Percentiles rank a stretch among this genome's conserved stretches.
phyloP scores from a whole-genome alignment of 1,140 invertebrate genomes.

The Drosophila erecta region DNA sequence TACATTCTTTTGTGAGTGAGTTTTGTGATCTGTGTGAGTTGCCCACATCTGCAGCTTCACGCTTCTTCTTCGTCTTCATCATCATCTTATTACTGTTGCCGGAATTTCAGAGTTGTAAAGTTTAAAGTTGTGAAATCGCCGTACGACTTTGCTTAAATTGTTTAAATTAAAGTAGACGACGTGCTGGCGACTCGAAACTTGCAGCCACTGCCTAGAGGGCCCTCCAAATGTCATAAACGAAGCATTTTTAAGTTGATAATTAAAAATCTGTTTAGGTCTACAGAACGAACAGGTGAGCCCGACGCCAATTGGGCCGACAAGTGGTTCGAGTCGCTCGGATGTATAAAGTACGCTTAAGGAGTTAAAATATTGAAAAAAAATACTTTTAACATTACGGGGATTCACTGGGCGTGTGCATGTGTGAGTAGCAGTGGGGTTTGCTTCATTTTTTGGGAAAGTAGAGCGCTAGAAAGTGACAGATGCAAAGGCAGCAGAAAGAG shows the following conservation, averaged over 20 bases:
- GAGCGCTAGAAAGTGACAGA: conserved; percentile 76
- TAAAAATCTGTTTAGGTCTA: conserved; percentile 74
- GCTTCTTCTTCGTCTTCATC: conserved; percentile 52
- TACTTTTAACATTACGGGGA: conserved; percentile 67
- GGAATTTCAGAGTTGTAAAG: conserved; percentile 1
- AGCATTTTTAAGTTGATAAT: conserved; percentile 68
- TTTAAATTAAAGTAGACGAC: conserved; percentile 74
- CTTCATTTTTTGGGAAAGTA: conserved; percentile 51
- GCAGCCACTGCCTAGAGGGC: conserved; percentile 41
- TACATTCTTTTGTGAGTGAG: conserved; percentile 74
- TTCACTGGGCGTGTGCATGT: conserved; percentile 39
- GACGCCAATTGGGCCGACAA: conserved; percentile 37
- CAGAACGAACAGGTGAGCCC: conserved; percentile 26
- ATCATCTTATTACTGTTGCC: conserved; percentile 29
- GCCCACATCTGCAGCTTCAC: conserved; percentile 74
- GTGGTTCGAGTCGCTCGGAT: conserved; percentile 56
- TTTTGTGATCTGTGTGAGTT: conserved; percentile 56
- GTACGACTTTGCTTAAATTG: conserved; percentile 75
- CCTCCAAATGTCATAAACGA: conserved; percentile 64
- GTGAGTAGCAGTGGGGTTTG: conserved; percentile 6
- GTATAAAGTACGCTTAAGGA: conserved; percentile 39
- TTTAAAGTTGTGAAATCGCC: conserved; percentile 68
- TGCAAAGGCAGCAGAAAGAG: conserved; percentile 50
- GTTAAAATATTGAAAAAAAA: conserved; percentile 56
- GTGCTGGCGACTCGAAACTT: conserved; percentile 64